Percentiles rank a stretch among this genome's conserved stretches.
Evolutionary conservation across 2,113 vertebrate genomes (phyloP).

Genomic region (Atractosteus spatula): DNA sequence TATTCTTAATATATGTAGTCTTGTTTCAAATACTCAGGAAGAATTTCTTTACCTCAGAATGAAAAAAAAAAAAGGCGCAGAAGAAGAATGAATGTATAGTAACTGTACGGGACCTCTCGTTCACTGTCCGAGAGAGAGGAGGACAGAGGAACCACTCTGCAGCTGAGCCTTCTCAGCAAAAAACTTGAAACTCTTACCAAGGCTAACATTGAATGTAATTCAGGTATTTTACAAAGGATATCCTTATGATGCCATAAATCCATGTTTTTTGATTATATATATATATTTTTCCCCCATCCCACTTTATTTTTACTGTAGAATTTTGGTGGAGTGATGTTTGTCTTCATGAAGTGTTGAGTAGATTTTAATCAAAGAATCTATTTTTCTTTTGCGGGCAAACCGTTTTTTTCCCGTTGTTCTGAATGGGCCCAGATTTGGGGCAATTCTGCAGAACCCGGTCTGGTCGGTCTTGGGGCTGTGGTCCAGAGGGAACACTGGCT

Average conservation of each 20-base stretch:
- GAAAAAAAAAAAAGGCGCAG: slow-evolving; percentile 60
- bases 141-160: slow-evolving; percentile 32
- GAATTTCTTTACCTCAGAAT: slow-evolving; percentile 91
- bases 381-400: slow-evolving; percentile 75
- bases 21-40: slow-evolving; percentile 96
- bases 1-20: slow-evolving; percentile 74
- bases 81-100: no score
- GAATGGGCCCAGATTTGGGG: no score
- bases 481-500: no score
- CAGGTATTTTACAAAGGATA: slow-evolving; percentile 77
- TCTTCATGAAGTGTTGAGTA: slow-evolving; percentile 66
- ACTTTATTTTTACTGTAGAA: slow-evolving; percentile 67
- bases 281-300: slow-evolving; percentile 55
- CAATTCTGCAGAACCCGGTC: no score
- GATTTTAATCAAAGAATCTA: slow-evolving; percentile 47
- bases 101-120: slow-evolving; percentile 74
- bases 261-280: slow-evolving; percentile 66
- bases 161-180: slow-evolving; percentile 65
- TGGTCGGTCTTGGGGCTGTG: no score
- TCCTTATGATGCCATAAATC: slow-evolving; percentile 72
- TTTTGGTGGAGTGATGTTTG: slow-evolving; percentile 72
- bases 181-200: slow-evolving; percentile 91
- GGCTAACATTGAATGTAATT: slow-evolving; percentile 94
- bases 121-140: slow-evolving; percentile 34
- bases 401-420: slow-evolving; percentile 30